Evolutionary conservation across 2,113 vertebrate species (phyloP), one percentile per base, ranked within the genome.

Genomic region (Hemiscyllium ocellatum): DNA sequence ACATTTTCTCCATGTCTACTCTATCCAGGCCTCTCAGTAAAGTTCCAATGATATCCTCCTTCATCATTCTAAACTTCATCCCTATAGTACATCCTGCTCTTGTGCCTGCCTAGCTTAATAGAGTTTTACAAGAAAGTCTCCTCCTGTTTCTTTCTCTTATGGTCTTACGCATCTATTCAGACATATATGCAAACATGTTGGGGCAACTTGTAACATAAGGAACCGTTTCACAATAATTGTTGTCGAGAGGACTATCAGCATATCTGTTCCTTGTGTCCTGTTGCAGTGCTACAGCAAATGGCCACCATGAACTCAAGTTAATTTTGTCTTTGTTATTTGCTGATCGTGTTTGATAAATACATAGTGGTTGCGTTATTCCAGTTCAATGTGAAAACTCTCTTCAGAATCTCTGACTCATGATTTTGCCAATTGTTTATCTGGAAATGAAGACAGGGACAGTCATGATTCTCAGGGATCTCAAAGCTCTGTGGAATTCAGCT

Each of bases 301-400:
- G 5, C 15, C 61, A 37, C 89, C 20, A 33, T 93, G 89, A 93
- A 20, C 19, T 91, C 37, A 33, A 91, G 56, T 91, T 61, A 91
- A 91, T 91, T 91, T 66, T 93, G n/a, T 93, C n/a, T 93, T 93
- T 93, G 89, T 61, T 68, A 22, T 66, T 66, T 37, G 61, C 89
- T 93, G 89, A 42, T 66, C n/a, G 37, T 37, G 37, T 66, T 91
- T 61, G 37, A 61, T 65, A 68, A 66, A n/a, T 37, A 66, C 19
- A 37, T 61, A 93, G 89, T 37, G 8, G 17, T 33, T 42, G 89
- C 89, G 66, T 93, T 93, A 68, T 93, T 93, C 89, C 20, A n/a
- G 89, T 93, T n/a, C 37, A 33, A 37, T 93, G 89, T 66, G 56
- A 65, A 93, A 93, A 93, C 65, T 61, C 56, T 61, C 37, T 93